Base-by-base conservation (phyloP, 2,797 vertebrate species). In the Xenopus petersii region DNA sequence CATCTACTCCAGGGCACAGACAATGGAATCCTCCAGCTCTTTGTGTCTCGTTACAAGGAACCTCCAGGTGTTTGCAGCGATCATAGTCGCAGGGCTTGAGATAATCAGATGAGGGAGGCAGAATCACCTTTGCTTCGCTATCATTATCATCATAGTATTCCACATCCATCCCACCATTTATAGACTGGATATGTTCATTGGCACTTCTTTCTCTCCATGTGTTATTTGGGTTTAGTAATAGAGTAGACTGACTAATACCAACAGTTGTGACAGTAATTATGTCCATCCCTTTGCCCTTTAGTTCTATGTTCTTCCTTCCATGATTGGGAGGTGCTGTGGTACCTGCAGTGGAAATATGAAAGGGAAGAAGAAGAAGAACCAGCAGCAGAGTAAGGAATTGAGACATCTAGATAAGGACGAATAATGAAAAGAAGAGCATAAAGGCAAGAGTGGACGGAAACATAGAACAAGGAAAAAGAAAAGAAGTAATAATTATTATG, bases 1-100 rank as follows among this genome's bases (percentile, higher is more conserved):
- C 77, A 61, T 49, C 48, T 60, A 79, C 48, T 48, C 77, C 77
- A 33, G 77, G 77, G 42, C 77, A 79, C 5, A 79, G 71, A 55
- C 77, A 79, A 11, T 30, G 46, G 16, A 55, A 71, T 21, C 71
- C 67, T 46, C 26, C 26, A 5, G 30, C 55, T 12, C 3, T 55
- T 21, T 66, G 77, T 33, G 64, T 74, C 15, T 79, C 77, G 13
- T 79, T 62, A 24, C 77, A 79, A 30, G 71, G 51, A 12, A 49
- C 16, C 49, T 64, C 55, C 33, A 79, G 21, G n/a, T 79, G 71
- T 55, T 70, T 49, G 59, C 77, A 79, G 4, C 71, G 56, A 51
- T 74, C n/a, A 58, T 70, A 79, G 4, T 11, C 16, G 30, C 77
- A 79, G 13, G 71, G 61, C 1, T 42, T 2, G 46, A 11, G 2